Base-by-base conservation (phyloP, 1,140 invertebrate genomes). In the Hyposmocoma kahamanoa region DNA sequence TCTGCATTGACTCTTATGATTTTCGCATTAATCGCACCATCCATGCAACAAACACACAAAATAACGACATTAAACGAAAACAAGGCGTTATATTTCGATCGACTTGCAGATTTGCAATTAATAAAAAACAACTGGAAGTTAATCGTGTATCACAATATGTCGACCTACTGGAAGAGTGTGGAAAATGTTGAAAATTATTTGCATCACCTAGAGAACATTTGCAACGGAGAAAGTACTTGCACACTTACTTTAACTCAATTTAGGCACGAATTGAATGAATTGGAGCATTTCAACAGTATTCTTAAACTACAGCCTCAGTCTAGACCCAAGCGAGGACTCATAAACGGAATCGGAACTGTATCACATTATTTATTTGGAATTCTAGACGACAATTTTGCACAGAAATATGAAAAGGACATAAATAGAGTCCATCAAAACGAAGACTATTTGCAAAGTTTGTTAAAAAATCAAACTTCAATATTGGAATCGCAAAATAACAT, bases 51-150 rank as follows among this genome's bases (percentile, higher is more conserved):
- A 28, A n/a, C n/a, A n/a, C n/a, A n/a, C n/a, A n/a, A n/a, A n/a
- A 11, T 28, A 6, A 28, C 24, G 6, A 6, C 6, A 28, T 6
- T 28, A 6, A 28, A 6, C 5, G 24, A 28, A 6, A 11, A 28
- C 11, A 28, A 28, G 24, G 28, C 1, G 3, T 42, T 26, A n/a
- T 53, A 30, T 47, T 43, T 47, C 43, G 56, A 59, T 17, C 56
- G 44, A 39, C 45, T 59, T 6, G 52, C 53, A 1, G 50, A 63
- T 9, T n/a, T 63, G 4, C 42, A 44, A 4, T 45, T 46, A 28
- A 54, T 59, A n/a, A 30, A 42, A 20, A 56, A 63, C 41, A 48
- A 63, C 24, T 63, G 60, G 56, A 63, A 34, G 8, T n/a, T 63
- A 9, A 20, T 63, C 5, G 41, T 51, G 6, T 63, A 47, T 34